Base-by-base conservation (phyloP, 2,888 invertebrate genomes). In the Elysia crispata region DNA sequence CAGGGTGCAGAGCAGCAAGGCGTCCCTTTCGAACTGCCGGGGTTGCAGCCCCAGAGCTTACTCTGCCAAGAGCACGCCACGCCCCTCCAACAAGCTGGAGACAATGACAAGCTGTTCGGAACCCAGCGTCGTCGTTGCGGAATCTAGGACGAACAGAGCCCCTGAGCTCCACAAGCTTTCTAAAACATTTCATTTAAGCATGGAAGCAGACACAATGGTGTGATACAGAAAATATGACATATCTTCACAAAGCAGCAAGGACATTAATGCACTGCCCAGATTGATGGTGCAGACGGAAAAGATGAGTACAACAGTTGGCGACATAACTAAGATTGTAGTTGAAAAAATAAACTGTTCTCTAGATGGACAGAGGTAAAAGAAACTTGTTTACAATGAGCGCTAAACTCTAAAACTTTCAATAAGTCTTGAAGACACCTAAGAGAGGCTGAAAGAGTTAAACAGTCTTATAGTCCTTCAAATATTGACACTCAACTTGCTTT, bases 101-200 rank as follows among this genome's bases (percentile, higher is more conserved):
- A 76, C 80, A 0, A 41, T 41, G 41, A 80, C 69, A 1, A 76
- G 75, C n/a, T 54, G 41, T 8, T 80, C 80, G 18, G 80, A 80
- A 11, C 80, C 80, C 18, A 76, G 49, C 13, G 41, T 41, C 41
- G 41, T 41, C 41, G 60, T 76, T 41, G 76, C 54, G 15, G 64
- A 33, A 3, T 60, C 25, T 20, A 76, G 31, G 20, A 20, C 41
- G 49, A 73, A 6, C 25, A 69, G 76, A 31, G 23, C 75, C n/a
- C 80, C 80, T 6, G 76, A 30, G n/a, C 50, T 80, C 30, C 75
- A 80, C n/a, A 54, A 67, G 33, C n/a, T 80, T 49, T 28, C 76
- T 1, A 75, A 70, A 41, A 80, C 80, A 28, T 33, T 80, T 31
- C 80, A 80, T n/a, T 70, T 80, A 70, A 80, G 80, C 41, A 80